Conservation (phyloP, 2,888 invertebrate species). For the Pedicia rivosa region DNA sequence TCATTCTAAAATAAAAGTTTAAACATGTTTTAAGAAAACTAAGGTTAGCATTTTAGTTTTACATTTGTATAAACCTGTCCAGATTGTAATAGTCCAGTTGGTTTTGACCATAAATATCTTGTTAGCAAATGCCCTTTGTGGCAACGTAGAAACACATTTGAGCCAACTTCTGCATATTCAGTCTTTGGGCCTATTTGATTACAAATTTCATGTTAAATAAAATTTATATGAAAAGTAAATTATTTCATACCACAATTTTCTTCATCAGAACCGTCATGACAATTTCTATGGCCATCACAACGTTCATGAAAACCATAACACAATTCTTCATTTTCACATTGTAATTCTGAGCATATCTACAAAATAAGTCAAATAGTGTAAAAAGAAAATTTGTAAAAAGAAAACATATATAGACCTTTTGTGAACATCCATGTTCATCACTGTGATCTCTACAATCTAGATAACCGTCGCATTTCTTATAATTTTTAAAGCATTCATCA, state of each 20-base stretch:
- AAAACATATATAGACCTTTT: slow-evolving; percentile 5
- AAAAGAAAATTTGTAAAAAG: too few species aligned
- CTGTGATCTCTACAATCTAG: slow-evolving; percentile 43
- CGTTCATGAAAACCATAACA: slow-evolving; percentile 29
- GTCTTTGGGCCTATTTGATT: slow-evolving; percentile 20
- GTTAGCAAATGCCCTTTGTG: slow-evolving; percentile 20
- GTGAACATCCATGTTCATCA: slow-evolving; percentile 35
- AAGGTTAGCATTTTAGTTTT: too few species aligned
- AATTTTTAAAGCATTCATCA: slow-evolving; percentile 41
- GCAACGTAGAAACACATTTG: slow-evolving; percentile 52
- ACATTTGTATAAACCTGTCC: slow-evolving; percentile 16
- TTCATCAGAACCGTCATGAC: slow-evolving; percentile 43
- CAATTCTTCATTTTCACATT: slow-evolving; percentile 36
- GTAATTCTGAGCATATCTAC: slow-evolving; percentile 31
- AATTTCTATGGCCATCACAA: slow-evolving; percentile 40
- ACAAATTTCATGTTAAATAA: too few species aligned
- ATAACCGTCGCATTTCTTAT: slow-evolving; percentile 43
- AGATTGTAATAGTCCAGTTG: slow-evolving; percentile 25
- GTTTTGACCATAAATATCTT: slow-evolving; percentile 26
- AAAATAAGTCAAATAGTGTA: background rate
- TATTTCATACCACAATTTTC: slow-evolving; percentile 32
- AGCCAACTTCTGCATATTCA: slow-evolving; percentile 34
- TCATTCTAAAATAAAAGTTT: slow-evolving; percentile 34
- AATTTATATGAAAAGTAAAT: too few species aligned
- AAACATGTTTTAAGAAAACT: too few species aligned